These are phyloP conservation scores for Amphimallon solstitiale DNA, from an alignment of 2,888 invertebrate genomes.

Conservation along the genomic window DNA sequence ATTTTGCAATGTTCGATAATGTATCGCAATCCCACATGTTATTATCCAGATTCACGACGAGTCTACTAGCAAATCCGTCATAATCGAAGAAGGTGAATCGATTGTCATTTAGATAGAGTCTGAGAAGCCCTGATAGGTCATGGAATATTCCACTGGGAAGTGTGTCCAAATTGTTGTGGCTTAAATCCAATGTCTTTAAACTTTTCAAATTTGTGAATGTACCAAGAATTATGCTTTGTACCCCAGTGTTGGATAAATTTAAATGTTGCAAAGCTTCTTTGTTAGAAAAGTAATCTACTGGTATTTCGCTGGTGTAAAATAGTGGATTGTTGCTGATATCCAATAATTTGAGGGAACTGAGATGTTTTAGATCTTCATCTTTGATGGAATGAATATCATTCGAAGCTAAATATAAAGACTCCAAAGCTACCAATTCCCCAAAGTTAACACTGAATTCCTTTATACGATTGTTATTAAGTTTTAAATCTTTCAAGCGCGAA, in stretches of 20 bases:
- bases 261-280: background rate
- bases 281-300: background rate
- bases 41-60: background rate
- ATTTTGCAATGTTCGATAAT: background rate
- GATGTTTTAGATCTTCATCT: no score
- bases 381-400: no score
- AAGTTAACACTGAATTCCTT: no score
- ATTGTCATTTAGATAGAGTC: background rate
- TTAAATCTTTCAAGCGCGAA: no score
- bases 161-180: background rate
- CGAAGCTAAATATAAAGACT: no score
- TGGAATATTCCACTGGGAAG: slow-evolving; percentile 1
- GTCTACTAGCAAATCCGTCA: background rate
- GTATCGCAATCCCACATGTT: background rate
- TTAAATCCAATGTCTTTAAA: background rate
- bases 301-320: background rate
- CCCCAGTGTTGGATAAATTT: background rate
- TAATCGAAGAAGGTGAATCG: background rate
- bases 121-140: background rate
- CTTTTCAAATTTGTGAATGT: background rate
- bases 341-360: background rate
- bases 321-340: background rate
- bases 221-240: background rate
- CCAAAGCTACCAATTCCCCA: no score
- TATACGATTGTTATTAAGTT: no score